Conservation (phyloP, 2,797 vertebrate species). For the Nasua narica region DNA sequence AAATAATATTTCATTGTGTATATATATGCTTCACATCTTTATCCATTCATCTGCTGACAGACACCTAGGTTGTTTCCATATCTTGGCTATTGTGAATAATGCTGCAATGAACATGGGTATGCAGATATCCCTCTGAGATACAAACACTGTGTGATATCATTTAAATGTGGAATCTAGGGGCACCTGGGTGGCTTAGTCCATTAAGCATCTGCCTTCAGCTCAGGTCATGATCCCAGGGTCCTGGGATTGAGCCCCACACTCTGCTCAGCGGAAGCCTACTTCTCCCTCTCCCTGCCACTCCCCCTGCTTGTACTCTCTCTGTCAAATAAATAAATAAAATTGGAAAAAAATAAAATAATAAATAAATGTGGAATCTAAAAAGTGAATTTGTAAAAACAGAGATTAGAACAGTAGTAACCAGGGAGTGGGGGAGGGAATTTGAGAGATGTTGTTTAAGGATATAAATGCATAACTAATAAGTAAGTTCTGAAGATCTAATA, state of each 20-base stretch:
- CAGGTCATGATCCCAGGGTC: background rate
- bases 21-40: background rate
- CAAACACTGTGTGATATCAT: background rate
- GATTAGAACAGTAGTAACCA: background rate
- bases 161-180: background rate
- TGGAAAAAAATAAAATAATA: background rate
- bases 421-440: background rate
- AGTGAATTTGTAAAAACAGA: background rate
- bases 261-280: background rate
- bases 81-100: background rate
- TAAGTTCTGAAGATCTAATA: background rate
- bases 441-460: background rate
- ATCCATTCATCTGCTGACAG: background rate
- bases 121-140: background rate
- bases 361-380: background rate
- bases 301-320: background rate
- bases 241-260: background rate
- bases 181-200: background rate
- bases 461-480: background rate
- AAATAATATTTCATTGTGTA: background rate
- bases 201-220: background rate
- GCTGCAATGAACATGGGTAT: background rate
- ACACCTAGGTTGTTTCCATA: background rate
- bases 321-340: background rate
- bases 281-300: background rate